Evolutionary conservation across 30 jellyfish, hydroid and myxozoan species (phyloP), one percentile per base, ranked within the genome.

Genomic region (Aurelia aurita): DNA sequence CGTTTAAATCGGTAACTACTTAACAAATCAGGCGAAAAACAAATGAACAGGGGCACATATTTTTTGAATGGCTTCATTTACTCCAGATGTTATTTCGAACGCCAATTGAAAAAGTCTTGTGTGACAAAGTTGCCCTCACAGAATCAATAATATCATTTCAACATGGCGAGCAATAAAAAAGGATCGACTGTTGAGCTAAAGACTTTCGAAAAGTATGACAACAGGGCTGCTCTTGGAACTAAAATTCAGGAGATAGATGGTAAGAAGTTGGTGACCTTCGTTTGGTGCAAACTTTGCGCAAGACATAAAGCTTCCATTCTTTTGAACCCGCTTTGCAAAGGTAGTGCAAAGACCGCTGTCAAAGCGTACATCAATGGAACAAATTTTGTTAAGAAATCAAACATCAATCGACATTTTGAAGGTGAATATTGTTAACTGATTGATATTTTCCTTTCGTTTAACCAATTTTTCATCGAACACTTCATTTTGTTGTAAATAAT

Each of bases 241-340:
- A 69, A 55, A 29, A 44, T 58, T 63, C 87, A 82, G 59, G 86
- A 47, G 26, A 54, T 46, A 19, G 74, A 35, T 82, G 86, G 77
- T 53, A 82, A 71, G 58, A 82, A 39, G 20, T 23, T 68, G 86
- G 86, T 69, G 25, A 82, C 86, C 13, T 82, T 69, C 31, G 57
- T 67, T 45, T 80, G 91, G 92, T 69, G 92, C 84, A 80, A 80
- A 65, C 77, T 82, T 68, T 82, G 79, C 46, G 92, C 92, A 5
- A 82, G 69, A 47, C 85, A 82, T 53, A 35, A 57, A 57, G 53
- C 39, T 20, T 60, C 62, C 1, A 82, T 82, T 82, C 86, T 82
- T 25, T 29, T 22, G 15, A 82, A 60, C 58, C 86, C 92, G 10
- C 62, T 70, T 32, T 60, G 86, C 74, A 67, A 70, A 58, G 86